A percentile compares a stretch with the other conserved stretches of the same genome.
Evolutionary conservation across 2,888 invertebrate species (phyloP).

Genomic region (Theodoxus fluviatilis): DNA sequence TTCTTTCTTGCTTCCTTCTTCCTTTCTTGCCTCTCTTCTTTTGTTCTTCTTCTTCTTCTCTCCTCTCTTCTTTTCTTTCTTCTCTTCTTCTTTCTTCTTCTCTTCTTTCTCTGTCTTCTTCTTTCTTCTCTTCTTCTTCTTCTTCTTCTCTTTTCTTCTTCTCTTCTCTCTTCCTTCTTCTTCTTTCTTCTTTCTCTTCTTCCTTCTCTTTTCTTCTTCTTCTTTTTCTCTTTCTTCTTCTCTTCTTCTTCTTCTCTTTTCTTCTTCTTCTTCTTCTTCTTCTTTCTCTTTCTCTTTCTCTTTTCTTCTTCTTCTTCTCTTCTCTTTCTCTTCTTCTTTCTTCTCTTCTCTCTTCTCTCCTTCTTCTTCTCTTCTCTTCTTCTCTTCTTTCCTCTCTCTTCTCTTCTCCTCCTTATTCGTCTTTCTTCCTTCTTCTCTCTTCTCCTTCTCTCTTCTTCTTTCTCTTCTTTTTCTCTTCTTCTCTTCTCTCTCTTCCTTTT

Average conservation of each 20-base stretch:
- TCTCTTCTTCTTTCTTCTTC: background rate
- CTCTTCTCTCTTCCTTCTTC: background rate
- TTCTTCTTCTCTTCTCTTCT: background rate
- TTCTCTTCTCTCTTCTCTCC: conserved; percentile 20
- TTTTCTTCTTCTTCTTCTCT: conserved; percentile 1
- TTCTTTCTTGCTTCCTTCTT: background rate
- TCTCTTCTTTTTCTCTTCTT: too few species aligned
- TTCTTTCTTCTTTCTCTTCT: background rate
- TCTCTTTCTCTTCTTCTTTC: conserved; percentile 13
- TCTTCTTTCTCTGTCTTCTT: background rate
- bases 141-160: background rate
- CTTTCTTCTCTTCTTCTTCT: background rate
- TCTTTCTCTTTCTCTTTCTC: background rate
- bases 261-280: background rate
- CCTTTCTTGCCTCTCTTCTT: background rate
- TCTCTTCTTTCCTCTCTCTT: background rate
- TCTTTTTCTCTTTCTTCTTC: background rate
- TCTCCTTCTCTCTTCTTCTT: conserved; percentile 23
- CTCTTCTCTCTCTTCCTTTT: too few species aligned
- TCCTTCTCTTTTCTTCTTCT: background rate
- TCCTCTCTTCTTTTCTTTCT: background rate
- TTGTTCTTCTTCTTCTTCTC: background rate
- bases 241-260: background rate
- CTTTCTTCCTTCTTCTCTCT: conserved; percentile 27
- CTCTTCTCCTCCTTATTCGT: conserved; percentile 22